Base-by-base conservation (phyloP, 2,113 vertebrate genomes). In the Strix aluco region DNA sequence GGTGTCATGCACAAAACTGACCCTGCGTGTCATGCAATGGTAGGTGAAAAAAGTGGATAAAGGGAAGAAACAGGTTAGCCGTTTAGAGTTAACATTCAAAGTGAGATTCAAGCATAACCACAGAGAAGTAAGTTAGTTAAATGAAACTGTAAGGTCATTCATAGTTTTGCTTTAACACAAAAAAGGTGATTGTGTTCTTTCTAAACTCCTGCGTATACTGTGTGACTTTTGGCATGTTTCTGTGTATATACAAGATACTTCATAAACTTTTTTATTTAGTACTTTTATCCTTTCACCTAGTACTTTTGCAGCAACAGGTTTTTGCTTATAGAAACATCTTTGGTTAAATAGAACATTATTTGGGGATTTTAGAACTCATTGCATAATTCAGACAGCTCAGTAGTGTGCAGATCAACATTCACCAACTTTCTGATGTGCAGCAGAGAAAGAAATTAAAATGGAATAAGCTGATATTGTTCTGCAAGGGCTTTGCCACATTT, bases 1-100 rank as follows among this genome's bases (percentile, higher is more conserved):
- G 99, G 99, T 98, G 99, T 99, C 99, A 99, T 99, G 99, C 99
- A 99, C 98, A 99, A 99, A 98, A 99, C 99, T 99, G 99, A 99
- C 98, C 99, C 99, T 99, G 99, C 96, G 77, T 98, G 98, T 97
- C 99, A 99, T 98, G 98, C 98, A 99, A 98, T 98, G 98, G 98
- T 96, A 98, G 97, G 98, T 98, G 98, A 97, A 97, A 98, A 98
- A 98, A 98, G 98, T 98, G 98, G 97, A 98, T 98, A 98, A 98
- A 98, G 97, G 98, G 98, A 98, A 98, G 98, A 98, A 98, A 98
- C 98, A 98, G 98, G 98, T 98, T 98, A 99, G 98, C 98, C 61
- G 98, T 98, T 98, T 98, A 98, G 98, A 98, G 98, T 98, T 98
- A 98, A 98, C 98, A 98, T 98, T 98, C 97, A 96, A 97, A 98